Evolutionary conservation across 1,140 invertebrate genomes (phyloP).

Genomic region (Adoxophyes honmai): DNA sequence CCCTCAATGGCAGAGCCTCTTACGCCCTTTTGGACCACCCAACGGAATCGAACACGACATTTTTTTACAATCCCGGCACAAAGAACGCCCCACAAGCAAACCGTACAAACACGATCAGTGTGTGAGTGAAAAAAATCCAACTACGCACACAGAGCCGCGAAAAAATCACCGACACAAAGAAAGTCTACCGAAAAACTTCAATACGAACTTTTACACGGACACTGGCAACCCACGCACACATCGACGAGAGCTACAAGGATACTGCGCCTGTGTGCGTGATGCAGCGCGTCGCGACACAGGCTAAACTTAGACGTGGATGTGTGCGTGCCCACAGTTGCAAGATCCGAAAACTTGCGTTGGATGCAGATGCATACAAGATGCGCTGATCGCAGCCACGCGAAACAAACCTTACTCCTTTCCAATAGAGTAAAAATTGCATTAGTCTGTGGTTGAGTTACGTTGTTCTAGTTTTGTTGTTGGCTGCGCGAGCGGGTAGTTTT

Average conservation of each 20-base stretch:
- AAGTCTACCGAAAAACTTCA: slow-evolving; percentile 73
- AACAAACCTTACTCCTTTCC: slow-evolving; percentile 24
- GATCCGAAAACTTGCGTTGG: slow-evolving; percentile 61
- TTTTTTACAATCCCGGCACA: slow-evolving; percentile 73
- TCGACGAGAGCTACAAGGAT: slow-evolving; percentile 42
- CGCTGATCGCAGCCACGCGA: slow-evolving; percentile 16
- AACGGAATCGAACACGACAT: slow-evolving; percentile 71
- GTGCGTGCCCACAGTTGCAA: slow-evolving; percentile 63
- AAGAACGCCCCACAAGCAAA: slow-evolving; percentile 62
- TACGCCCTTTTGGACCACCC: neutral
- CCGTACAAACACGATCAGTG: slow-evolving; percentile 41
- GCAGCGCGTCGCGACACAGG: slow-evolving; percentile 48
- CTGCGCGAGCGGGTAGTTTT: slow-evolving; percentile 74
- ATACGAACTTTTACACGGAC: slow-evolving; percentile 70
- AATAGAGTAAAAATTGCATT: slow-evolving; percentile 24
- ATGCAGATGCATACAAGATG: slow-evolving; percentile 2
- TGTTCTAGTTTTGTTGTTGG: slow-evolving; percentile 26
- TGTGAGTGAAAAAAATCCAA: slow-evolving; percentile 68
- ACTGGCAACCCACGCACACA: slow-evolving; percentile 34
- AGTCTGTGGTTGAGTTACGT: slow-evolving; percentile 22
- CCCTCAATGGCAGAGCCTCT: neutral
- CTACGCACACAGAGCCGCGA: slow-evolving; percentile 55
- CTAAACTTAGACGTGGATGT: slow-evolving; percentile 69
- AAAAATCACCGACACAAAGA: slow-evolving; percentile 77
- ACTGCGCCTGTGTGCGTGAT: slow-evolving; percentile 52